Base-by-base conservation (phyloP, 2,113 vertebrate species). In the Elanoides forficatus region DNA sequence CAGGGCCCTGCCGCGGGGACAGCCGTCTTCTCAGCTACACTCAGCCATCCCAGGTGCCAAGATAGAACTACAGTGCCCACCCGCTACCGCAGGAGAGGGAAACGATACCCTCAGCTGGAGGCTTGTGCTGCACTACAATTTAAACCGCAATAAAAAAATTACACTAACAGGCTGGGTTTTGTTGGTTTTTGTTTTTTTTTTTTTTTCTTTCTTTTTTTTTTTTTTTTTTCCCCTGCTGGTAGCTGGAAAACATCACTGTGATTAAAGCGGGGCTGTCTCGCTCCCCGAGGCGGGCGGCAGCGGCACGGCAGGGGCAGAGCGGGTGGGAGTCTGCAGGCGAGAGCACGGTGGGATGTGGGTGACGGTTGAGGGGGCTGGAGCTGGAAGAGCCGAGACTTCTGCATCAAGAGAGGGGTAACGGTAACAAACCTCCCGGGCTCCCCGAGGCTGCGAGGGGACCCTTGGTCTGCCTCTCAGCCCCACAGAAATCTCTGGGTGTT, bases 401-500 rank as follows among this genome's bases (percentile, higher is more conserved):
- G 47, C 56, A 11, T 2, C 5, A 8, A 26, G 67, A 29, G 10
- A 29, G 4, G 38, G 11, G 48, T 12, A 17, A 45, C 48, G 11
- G 48, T 12, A 17, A 45, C 48, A 19, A 70, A 13, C 36, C 21
- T 6, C 29, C 43, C 1, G 2, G 13, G 25, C 4, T 45, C 40
- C 73, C 45, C 20, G 4, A 3, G 30, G 52, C 34, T 22, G 13
- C 1, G 2, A 30, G 29, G 53, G 23, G 26, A 9, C 40, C 66
- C 58, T 15, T 0, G 4, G 6, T 4, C 48, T 38, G 73, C 29
- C 63, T 4, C 45, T 34, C 17, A 65, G n/a, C 20, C 50, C 81
- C 60, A 4, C 27, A 3, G 7, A 22, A 38, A 0, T 30, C 52
- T 1, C 29, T 1, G 50, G n/a, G 18, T 2, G 1, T 2, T 0